Conservation (phyloP, 2,888 invertebrate species). For the Eilema sororculum region DNA sequence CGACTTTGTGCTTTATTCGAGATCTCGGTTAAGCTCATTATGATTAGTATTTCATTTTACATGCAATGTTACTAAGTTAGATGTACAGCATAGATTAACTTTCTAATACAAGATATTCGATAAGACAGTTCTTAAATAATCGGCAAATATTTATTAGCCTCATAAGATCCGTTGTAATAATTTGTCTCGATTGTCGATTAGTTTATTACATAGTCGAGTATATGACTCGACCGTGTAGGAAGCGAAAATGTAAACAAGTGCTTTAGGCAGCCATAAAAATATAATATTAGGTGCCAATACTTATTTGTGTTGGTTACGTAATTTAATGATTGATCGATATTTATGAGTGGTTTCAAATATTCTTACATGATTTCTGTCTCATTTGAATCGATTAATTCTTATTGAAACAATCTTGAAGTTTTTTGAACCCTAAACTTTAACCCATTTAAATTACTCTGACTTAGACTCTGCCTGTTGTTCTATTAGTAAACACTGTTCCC, state of each 20-base stretch:
- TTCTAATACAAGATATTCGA: conserved; percentile 42
- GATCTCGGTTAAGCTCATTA: conserved; percentile 37
- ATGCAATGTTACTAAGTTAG: conserved; percentile 37
- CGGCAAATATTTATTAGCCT: conserved; percentile 37
- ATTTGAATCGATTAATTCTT: conserved; percentile 16
- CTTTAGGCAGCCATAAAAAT: conserved; percentile 48
- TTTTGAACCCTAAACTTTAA: conserved; percentile 3
- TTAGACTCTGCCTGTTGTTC: conserved; percentile 12
- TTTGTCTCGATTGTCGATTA: conserved; percentile 46
- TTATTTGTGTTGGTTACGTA: conserved; percentile 50
- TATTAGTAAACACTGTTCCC: conserved; percentile 26
- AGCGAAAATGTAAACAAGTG: conserved; percentile 52
- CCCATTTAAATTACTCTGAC: conserved; percentile 17
- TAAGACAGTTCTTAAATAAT: conserved; percentile 39
- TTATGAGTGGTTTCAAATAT: conserved; percentile 34
- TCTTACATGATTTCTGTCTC: conserved; percentile 29
- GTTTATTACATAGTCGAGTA: conserved; percentile 41
- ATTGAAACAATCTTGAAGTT: neutral
- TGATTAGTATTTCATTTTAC: conserved; percentile 30
- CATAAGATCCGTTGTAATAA: conserved; percentile 39
- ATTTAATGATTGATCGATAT: conserved; percentile 51
- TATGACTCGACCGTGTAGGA: conserved; percentile 41
- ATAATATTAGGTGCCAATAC: conserved; percentile 49
- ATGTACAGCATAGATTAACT: conserved; percentile 35
- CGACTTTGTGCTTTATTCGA: conserved; percentile 34